A percentile compares a stretch with the other conserved stretches of the same genome.
Evolutionary conservation across 2,888 invertebrate genomes (phyloP).

Genomic region (Tetragonisca angustula): DNA sequence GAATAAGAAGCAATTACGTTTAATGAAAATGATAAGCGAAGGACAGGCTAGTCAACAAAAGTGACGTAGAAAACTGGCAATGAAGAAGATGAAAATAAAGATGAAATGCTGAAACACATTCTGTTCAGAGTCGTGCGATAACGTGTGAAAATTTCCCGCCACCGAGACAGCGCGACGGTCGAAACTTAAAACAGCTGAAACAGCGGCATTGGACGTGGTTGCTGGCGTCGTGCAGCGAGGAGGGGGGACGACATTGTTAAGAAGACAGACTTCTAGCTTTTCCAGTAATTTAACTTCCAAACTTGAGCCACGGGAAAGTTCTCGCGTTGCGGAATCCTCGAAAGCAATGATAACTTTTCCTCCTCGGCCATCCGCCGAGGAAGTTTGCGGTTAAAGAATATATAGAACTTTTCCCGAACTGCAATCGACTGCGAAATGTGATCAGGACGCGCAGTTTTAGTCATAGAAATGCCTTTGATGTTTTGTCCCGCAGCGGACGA

Average conservation of each 20-base stretch:
- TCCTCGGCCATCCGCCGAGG: background rate
- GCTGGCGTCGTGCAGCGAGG: background rate
- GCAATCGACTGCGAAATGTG: background rate
- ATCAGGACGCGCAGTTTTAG: background rate
- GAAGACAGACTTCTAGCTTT: conserved; percentile 34
- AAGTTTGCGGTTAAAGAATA: conserved; percentile 13
- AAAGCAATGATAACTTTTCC: conserved; percentile 19
- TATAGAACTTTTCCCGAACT: background rate
- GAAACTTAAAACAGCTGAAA: conserved; percentile 16
- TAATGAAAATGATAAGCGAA: too few species aligned
- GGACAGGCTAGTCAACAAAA: too few species aligned
- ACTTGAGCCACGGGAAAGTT: conserved; percentile 17
- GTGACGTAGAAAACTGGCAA: background rate
- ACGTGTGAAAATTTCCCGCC: conserved; percentile 3
- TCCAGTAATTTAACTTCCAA: conserved; percentile 43
- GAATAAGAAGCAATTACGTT: too few species aligned
- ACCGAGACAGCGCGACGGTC: background rate
- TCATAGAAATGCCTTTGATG: background rate
- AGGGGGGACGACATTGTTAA: conserved; percentile 26
- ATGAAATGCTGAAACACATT: background rate
- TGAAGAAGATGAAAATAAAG: too few species aligned
- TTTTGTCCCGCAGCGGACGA: too few species aligned
- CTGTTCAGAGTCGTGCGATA: background rate
- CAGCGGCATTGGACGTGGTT: background rate
- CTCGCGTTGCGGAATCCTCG: conserved; percentile 4